A percentile compares a stretch with the other conserved stretches of the same genome.
phyloP scores from a whole-genome alignment of 2,797 vertebrate genomes.

The Vespertilio murinus region DNA sequence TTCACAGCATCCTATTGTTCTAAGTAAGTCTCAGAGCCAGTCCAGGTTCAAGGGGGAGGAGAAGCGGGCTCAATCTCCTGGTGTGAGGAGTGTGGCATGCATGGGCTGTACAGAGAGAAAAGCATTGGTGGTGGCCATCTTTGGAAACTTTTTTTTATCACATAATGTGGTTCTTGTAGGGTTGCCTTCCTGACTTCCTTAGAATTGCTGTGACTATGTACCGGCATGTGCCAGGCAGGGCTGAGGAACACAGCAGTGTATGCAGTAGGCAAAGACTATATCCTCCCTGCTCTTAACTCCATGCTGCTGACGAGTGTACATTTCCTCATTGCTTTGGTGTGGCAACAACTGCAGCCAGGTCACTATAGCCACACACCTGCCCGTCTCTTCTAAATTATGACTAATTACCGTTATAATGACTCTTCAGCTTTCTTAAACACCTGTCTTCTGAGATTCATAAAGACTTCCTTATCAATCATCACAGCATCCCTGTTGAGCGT shows the following conservation, averaged over 20 bases:
- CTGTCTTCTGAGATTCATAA: constrained; percentile 1
- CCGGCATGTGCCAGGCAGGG: neutral
- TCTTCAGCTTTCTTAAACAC: constrained; percentile 35
- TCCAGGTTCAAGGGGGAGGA: neutral
- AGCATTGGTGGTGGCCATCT: neutral
- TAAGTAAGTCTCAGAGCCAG: neutral
- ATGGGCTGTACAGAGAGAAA: neutral
- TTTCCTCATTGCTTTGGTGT: neutral
- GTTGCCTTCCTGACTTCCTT: neutral
- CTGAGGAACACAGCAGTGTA: no score
- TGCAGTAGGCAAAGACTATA: neutral
- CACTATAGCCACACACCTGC: neutral
- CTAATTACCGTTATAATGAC: neutral
- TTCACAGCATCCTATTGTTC: neutral
- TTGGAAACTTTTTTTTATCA: neutral
- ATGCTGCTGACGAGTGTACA: neutral
- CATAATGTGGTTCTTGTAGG: neutral
- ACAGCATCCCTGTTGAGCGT: neutral
- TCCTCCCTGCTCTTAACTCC: neutral
- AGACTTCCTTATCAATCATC: constrained; percentile 21
- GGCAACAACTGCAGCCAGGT: neutral
- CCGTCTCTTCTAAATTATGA: neutral
- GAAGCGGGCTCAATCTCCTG: neutral
- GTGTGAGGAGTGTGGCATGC: neutral
- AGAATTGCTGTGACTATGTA: neutral